Percentiles rank a stretch among this genome's conserved stretches.
Conservation (phyloP, 2,113 vertebrate species). For the Machaerirhynchus nigripectus region DNA sequence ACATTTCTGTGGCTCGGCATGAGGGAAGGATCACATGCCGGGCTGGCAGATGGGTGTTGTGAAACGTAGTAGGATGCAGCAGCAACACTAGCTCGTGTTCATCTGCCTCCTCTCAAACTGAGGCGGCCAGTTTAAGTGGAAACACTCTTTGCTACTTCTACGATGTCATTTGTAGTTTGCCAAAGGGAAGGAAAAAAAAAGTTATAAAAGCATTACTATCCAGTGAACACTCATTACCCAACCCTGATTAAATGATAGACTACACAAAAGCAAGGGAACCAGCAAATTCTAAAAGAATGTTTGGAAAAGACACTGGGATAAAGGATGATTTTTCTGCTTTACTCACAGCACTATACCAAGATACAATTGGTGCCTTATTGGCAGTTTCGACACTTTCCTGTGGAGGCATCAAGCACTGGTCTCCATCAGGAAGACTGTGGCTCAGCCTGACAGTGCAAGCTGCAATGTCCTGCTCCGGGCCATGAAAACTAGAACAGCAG, state of each 20-base stretch:
- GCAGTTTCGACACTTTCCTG: background rate
- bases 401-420: background rate
- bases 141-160: constrained; percentile 11
- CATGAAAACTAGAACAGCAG: background rate
- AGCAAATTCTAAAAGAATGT: background rate
- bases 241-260: background rate
- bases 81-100: background rate
- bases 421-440: background rate
- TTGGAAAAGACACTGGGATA: background rate
- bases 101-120: background rate
- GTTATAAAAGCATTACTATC: background rate
- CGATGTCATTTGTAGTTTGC: constrained; percentile 1
- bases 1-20: background rate
- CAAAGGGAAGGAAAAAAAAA: background rate
- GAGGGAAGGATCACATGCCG: background rate
- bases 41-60: constrained; percentile 48
- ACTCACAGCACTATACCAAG: background rate
- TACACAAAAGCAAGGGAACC: background rate
- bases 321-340: background rate
- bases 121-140: background rate
- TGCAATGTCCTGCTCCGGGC: background rate
- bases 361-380: background rate
- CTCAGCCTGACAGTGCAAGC: background rate
- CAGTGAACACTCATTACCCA: background rate
- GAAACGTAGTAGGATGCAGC: constrained; percentile 30